Evolutionary conservation across 2,888 invertebrate genomes (phyloP).

Genomic region (Lithosia quadra): DNA sequence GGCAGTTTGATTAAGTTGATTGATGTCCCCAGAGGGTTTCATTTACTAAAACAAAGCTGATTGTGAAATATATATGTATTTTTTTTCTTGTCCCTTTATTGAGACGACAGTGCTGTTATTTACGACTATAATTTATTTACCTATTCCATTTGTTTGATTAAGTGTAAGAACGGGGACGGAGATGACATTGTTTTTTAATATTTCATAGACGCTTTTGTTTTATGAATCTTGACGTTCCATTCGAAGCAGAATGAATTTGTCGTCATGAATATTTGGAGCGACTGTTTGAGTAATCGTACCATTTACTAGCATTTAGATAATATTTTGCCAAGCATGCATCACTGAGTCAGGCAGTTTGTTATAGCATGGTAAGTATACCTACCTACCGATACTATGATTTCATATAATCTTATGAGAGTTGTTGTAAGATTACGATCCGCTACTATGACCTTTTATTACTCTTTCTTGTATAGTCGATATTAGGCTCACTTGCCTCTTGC

Average conservation of each 20-base stretch:
- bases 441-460: not conserved
- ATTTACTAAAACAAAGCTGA: slow-evolving; percentile 60
- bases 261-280: slow-evolving; percentile 27
- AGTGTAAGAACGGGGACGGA: slow-evolving; percentile 23
- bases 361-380: too few species aligned
- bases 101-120: slow-evolving; percentile 48
- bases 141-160: slow-evolving; percentile 52
- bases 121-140: slow-evolving; percentile 55
- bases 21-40: slow-evolving; percentile 58
- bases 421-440: not conserved
- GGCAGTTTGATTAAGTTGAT: slow-evolving; percentile 62
- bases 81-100: slow-evolving; percentile 42
- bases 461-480: too few species aligned
- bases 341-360: too few species aligned
- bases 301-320: not conserved
- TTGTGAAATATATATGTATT: slow-evolving; percentile 46
- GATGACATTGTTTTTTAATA: slow-evolving; percentile 40
- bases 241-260: slow-evolving; percentile 14
- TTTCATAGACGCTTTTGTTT: slow-evolving; percentile 26
- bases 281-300: slow-evolving; percentile 20
- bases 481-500: too few species aligned
- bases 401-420: too few species aligned
- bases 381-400: too few species aligned
- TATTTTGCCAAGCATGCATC: not conserved
- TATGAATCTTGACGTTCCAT: slow-evolving; percentile 20